Base-by-base conservation (phyloP, 1,140 invertebrate genomes). In the Ruditapes philippinarum region DNA sequence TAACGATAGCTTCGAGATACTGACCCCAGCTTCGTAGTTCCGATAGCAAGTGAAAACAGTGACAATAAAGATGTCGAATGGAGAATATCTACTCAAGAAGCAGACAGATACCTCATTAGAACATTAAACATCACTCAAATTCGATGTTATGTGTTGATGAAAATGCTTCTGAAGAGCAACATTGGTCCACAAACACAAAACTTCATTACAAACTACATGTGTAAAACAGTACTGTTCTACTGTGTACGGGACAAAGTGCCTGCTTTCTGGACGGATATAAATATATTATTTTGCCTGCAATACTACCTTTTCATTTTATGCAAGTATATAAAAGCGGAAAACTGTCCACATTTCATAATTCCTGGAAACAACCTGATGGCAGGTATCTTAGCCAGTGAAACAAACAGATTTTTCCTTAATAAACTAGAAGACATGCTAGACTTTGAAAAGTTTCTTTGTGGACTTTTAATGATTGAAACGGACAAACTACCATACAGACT, bases 1-100 rank as follows among this genome's bases (percentile, higher is more conserved):
- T n/a, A n/a, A n/a, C n/a, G n/a, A n/a, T n/a, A n/a, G n/a, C n/a
- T n/a, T n/a, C n/a, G n/a, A n/a, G n/a, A n/a, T n/a, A n/a, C n/a
- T n/a, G n/a, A n/a, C n/a, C n/a, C n/a, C n/a, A n/a, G 49, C 22
- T 83, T 83, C n/a, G n/a, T 83, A 19, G 62, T 83, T 25, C 81
- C 81, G 0, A 62, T 31, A 28, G 60, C 57, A 1, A 60, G 54
- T 38, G 12, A 11, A 14, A 17, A 19, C 36, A 70, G 81, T n/a
- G 22, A 31, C 14, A 19, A 49, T 31, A 1, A 83, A 70, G 45
- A 45, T 1, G 22, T 45, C n/a, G 81, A 83, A 36, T 83, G 81
- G 81, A 65, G 81, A 83, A 65, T 83, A 14, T 45, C 81, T 11
- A 40, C 65, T 5, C 5, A 17, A 33, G 0, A 49, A 45, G 62